Conservation (phyloP, 2,113 vertebrate species). For the Cryptotis parvus region DNA sequence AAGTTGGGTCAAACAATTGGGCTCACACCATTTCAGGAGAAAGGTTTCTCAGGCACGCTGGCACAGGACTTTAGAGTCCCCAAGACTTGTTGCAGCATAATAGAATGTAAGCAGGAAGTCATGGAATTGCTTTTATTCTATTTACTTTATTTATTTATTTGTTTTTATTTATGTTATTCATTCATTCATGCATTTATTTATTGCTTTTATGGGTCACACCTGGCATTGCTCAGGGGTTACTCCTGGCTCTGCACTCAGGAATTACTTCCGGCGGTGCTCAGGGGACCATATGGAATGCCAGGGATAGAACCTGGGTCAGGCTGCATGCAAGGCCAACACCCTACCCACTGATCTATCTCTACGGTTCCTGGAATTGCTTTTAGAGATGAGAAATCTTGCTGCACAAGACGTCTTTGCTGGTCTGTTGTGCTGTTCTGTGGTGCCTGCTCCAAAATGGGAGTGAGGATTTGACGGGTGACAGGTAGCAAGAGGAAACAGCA, state of each 20-base stretch:
- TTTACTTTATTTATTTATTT: no score
- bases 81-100: constrained; percentile 6
- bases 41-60: not conserved
- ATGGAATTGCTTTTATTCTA: not conserved
- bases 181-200: no score
- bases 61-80: not conserved
- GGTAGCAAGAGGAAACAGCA: not conserved
- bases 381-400: not conserved
- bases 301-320: no score
- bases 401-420: not conserved
- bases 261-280: no score
- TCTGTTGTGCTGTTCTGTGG: accelerated
- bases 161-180: no score
- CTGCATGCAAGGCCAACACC: no score
- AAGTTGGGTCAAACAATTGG: constrained; percentile 16
- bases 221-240: no score
- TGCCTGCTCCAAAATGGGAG: not conserved
- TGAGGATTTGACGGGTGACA: not conserved
- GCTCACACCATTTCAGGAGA: not conserved
- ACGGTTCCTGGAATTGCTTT: not conserved
- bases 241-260: no score
- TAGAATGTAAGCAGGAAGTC: not conserved
- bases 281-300: no score
- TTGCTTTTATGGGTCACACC: no score
- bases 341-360: no score